Evolutionary conservation across 2,113 vertebrate species (phyloP).

Genomic region (Misgurnus anguillicaudatus): DNA sequence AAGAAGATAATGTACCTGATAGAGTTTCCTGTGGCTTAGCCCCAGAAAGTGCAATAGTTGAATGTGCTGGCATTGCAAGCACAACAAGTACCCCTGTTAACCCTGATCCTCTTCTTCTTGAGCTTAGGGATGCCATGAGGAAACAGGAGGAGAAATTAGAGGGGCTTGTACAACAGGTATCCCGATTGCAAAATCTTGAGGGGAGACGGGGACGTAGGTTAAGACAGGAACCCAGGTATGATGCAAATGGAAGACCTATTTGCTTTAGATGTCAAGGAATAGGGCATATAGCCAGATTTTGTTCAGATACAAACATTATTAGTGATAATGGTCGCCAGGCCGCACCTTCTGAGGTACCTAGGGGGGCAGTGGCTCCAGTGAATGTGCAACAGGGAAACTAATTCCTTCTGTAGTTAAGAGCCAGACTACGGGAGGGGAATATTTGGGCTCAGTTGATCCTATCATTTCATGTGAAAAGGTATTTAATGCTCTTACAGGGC

Average conservation of each 20-base stretch:
- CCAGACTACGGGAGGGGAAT: neutral
- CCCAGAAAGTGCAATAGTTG: neutral
- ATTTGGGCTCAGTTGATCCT: neutral
- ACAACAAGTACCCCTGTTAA: neutral
- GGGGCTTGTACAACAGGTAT: neutral
- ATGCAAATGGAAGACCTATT: conserved; percentile 4
- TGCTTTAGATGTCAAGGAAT: conserved; percentile 12
- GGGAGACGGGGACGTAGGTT: neutral
- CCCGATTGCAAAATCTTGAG: neutral
- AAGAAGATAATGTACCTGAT: neutral
- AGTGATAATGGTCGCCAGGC: neutral
- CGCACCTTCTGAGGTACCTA: too few relatives aligned
- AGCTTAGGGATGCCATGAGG: neutral
- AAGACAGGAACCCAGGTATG: conserved; percentile 17
- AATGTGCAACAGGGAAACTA: neutral
- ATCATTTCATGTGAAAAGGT: neutral
- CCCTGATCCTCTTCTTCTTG: neutral
- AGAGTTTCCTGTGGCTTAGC: neutral
- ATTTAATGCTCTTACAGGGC: neutral
- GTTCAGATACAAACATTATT: neutral
- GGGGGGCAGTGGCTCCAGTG: too few relatives aligned
- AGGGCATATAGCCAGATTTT: conserved; percentile 8
- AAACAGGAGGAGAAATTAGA: conserved; percentile 6
- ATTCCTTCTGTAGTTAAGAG: neutral
- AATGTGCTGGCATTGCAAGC: neutral